phyloP scores from a whole-genome alignment of 2,797 vertebrate genomes.

The Sebastes diaconus region DNA sequence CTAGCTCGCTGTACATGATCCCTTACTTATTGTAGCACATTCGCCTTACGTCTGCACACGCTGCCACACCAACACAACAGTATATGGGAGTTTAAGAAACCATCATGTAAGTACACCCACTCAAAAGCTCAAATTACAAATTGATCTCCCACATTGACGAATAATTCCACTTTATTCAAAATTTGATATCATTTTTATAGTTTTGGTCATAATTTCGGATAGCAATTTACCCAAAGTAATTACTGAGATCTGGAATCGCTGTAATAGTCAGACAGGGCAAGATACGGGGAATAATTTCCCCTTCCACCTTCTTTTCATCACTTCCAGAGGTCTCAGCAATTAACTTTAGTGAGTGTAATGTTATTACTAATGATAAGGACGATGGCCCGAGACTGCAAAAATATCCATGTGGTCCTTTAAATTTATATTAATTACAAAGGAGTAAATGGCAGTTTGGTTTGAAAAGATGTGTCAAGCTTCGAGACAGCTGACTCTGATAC shows the following conservation, averaged over 20 bases:
- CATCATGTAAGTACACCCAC: background rate
- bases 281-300: background rate
- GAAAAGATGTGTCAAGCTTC: background rate
- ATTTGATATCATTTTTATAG: background rate
- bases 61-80: background rate
- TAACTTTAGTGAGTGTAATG: background rate
- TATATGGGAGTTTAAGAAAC: background rate
- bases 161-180: background rate
- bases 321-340: background rate
- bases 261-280: background rate
- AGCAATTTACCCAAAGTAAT: background rate
- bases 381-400: background rate
- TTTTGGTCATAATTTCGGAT: background rate
- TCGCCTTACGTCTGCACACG: background rate
- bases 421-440: background rate
- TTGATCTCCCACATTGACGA: background rate
- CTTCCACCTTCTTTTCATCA: background rate
- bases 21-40: background rate
- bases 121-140: background rate
- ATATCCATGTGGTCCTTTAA: background rate
- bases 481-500: background rate
- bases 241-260: background rate
- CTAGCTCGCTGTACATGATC: background rate
- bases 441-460: background rate
- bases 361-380: background rate